Evolutionary conservation across 2,888 invertebrate genomes (phyloP), one percentile per base, ranked within the genome.

Genomic region (Smittia sp.): DNA sequence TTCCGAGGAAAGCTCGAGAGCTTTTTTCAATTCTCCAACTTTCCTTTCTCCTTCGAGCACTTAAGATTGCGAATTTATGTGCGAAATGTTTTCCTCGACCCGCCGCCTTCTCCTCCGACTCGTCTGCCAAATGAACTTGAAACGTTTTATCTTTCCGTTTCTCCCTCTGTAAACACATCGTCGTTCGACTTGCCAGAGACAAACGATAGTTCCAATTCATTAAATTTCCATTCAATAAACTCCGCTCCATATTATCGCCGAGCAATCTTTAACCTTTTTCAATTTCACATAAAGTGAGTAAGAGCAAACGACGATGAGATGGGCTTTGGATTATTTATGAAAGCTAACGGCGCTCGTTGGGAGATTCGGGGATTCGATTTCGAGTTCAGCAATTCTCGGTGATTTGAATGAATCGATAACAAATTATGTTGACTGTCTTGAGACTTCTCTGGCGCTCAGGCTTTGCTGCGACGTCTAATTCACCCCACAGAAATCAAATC

Each of bases 201-300:
- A 46, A 11, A 46, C 11, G 46, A 46, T 46, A 46, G 46, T 46
- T 46, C 46, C 46, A 46, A 46, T 46, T 46, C 46, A 46, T 46
- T 46, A 46, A 46, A 46, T 11, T 46, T 46, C 46, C 46, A 46
- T 46, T 46, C 46, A 46, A 46, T 46, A 46, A 46, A 46, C 2
- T 46, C 46, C 6, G n/a, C 46, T 46, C n/a, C 15, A n/a, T 46
- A 46, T 15, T 46, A 46, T 46, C 46, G n/a, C n/a, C 46, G 46
- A 46, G 46, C 2, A 11, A 46, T 46, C 46, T 46, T 46, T 15
- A 46, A 46, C 46, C 46, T 46, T 46, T 46, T 46, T 46, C 46
- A 46, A n/a, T 13, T 46, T 46, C 46, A 9, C 2, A 46, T 46
- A 46, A 46, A 46, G 46, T 11, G n/a, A 46, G n/a, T 46, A 46